Conservation (phyloP, 2,888 invertebrate species). For the Sturmia bella region DNA sequence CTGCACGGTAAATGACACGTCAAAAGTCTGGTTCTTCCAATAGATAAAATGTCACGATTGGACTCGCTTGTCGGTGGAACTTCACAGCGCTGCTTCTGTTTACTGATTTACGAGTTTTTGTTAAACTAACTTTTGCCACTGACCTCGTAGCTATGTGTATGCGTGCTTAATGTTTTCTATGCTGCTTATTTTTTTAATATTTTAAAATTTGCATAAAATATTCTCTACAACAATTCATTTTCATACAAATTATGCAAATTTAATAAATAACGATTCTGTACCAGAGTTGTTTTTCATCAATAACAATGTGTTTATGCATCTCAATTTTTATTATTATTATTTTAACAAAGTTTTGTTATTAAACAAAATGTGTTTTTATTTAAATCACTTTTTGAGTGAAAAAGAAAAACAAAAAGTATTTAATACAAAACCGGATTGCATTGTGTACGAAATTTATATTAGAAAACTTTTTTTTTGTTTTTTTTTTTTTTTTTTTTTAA, state of each 20-base stretch:
- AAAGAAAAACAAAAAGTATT: not conserved
- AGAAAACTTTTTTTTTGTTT: too few species aligned
- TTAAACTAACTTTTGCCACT: not conserved
- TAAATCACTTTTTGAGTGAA: conserved; percentile 1
- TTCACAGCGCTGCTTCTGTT: not conserved
- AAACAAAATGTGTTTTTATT: conserved; percentile 17
- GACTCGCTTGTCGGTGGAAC: too few species aligned
- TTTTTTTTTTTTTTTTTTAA: too few species aligned
- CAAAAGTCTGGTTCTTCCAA: not conserved
- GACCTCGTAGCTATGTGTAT: not conserved
- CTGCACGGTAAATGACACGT: too few species aligned
- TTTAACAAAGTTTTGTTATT: conserved; percentile 7
- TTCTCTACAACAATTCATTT: conserved; percentile 33
- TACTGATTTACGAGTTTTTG: not conserved
- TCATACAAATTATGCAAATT: conserved; percentile 52
- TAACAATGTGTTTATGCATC: conserved; percentile 19
- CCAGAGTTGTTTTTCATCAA: conserved; percentile 30
- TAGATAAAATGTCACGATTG: not conserved
- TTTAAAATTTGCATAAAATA: conserved; percentile 48
- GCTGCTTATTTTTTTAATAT: not conserved
- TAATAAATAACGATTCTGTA: conserved; percentile 42
- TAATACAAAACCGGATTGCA: conserved; percentile 33
- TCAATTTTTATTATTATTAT: conserved; percentile 3
- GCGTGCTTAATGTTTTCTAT: conserved; percentile 7
- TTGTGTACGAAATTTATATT: conserved; percentile 17